Base-by-base conservation (phyloP, 2,888 invertebrate genomes). In the Eurytoma adleriae region DNA sequence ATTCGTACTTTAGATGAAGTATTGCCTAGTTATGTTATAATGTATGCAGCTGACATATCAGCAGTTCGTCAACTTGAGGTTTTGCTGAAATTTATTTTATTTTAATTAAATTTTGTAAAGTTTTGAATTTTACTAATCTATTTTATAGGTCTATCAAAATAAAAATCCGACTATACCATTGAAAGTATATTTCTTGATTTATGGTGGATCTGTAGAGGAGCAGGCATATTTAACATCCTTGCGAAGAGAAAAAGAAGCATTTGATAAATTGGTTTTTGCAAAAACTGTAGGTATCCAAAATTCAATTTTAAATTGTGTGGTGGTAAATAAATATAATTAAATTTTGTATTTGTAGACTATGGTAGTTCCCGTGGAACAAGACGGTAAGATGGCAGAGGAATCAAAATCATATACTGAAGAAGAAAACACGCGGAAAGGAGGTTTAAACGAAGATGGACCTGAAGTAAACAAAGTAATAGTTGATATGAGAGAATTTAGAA, bases 401-500 rank as follows among this genome's bases (percentile, higher is more conserved):
- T 80, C 88, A 88, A 81, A 89, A 85, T 70, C 75, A 86, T 79
- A 82, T 73, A 30, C 81, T 77, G 84, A 91, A 68, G 81, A 79
- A 10, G 82, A 70, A 87, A 94, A 92, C 90, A 95, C 95, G 3
- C 92, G 95, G 80, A 94, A 95, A 92, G 96, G 93, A 78, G 93
- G 93, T 14, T 90, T 92, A 85, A 89, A 89, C 80, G 85, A 87
- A 62, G 82, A 81, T 61, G 62, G 81, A 40, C 57, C 82, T 71
- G 27, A 79, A 68, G 57, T 76, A 3, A 82, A 86, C 24, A 92
- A 92, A 85, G 92, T 96, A 40, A 94, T 99, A 84, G 98, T 99
- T 16, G 99, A 99, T 91, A 97, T 99, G 96, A 93, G 99, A 85
- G 99, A 99, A 91, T 99, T 99, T 90, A 94, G 99, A 57, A 98